These are phyloP conservation scores for Dasyprocta punctata DNA, from an alignment of 2,113 vertebrate species.

Conservation along the genomic window DNA sequence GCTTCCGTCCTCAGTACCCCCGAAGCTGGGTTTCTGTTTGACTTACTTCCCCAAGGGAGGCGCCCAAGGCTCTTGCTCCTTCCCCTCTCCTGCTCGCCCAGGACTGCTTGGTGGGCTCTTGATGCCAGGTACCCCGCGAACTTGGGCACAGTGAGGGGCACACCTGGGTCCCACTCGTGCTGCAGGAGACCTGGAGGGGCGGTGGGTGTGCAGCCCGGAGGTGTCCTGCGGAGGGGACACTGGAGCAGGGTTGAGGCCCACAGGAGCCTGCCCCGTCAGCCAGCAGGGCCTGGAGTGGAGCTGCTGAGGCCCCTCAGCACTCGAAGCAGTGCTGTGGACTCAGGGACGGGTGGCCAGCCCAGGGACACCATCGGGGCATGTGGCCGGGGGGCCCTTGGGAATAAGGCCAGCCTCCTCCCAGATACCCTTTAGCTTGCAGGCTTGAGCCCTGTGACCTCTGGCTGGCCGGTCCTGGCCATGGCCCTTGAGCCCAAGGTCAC, in stretches of 20 bases:
- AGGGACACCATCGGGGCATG: neutral
- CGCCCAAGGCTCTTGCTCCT: neutral
- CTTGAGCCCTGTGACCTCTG: neutral
- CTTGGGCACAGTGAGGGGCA: neutral
- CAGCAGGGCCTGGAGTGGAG: neutral
- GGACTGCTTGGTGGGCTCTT: neutral
- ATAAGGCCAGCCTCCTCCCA: neutral
- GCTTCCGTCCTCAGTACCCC: neutral
- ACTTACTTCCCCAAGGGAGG: neutral
- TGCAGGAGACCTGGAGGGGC: neutral
- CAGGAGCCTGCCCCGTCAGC: neutral
- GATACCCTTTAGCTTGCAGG: neutral
- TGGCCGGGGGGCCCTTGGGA: neutral
- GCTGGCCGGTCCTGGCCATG: accelerated
- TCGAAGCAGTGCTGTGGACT: neutral
- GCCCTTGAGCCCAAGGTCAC: neutral
- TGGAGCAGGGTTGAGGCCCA: neutral
- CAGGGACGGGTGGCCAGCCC: neutral
- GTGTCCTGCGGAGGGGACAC: accelerated
- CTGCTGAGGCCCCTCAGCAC: neutral
- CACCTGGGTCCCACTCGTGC: accelerated
- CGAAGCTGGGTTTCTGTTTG: neutral
- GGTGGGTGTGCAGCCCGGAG: accelerated
- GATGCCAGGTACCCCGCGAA: neutral
- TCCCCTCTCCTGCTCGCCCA: neutral